Evolutionary conservation across 2,797 vertebrate species (phyloP).

Genomic region (Poecilia wingei): DNA sequence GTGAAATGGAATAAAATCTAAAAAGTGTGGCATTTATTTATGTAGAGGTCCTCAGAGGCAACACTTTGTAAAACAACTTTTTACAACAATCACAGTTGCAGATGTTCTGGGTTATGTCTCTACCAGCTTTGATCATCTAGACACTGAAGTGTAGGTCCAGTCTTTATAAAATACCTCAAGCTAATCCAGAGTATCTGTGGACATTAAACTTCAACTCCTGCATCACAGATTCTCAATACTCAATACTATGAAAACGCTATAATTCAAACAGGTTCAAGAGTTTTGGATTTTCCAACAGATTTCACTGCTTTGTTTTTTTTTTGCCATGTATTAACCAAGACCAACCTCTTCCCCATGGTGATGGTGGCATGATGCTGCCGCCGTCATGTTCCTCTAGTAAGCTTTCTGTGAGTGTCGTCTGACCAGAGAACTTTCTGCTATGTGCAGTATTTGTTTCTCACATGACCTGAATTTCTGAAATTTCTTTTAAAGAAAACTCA

Average conservation of each 20-base stretch:
- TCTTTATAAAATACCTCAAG: not conserved
- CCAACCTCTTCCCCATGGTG: not conserved
- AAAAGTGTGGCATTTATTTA: not conserved
- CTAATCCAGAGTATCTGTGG: not conserved
- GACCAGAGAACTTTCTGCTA: not conserved
- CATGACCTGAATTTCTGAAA: not conserved
- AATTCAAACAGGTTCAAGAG: not conserved
- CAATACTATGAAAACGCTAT: too few species aligned
- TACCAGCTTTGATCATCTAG: not conserved
- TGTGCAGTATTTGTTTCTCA: not conserved
- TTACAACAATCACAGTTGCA: not conserved
- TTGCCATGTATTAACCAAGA: not conserved
- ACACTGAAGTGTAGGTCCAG: not conserved
- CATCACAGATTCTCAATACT: not conserved
- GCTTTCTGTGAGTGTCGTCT: not conserved
- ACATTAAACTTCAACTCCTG: not conserved
- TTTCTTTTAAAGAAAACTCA: not conserved
- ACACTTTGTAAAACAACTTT: not conserved
- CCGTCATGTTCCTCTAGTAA: not conserved
- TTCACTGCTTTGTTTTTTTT: not conserved
- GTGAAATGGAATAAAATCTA: not conserved
- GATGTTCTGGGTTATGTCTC: not conserved
- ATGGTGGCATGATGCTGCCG: not conserved
- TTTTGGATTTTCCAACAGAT: not conserved
- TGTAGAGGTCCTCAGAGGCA: not conserved